Percentiles rank a stretch among this genome's conserved stretches.
phyloP scores from a whole-genome alignment of 2,113 vertebrate species.

The Tricholaema leucomelas region DNA sequence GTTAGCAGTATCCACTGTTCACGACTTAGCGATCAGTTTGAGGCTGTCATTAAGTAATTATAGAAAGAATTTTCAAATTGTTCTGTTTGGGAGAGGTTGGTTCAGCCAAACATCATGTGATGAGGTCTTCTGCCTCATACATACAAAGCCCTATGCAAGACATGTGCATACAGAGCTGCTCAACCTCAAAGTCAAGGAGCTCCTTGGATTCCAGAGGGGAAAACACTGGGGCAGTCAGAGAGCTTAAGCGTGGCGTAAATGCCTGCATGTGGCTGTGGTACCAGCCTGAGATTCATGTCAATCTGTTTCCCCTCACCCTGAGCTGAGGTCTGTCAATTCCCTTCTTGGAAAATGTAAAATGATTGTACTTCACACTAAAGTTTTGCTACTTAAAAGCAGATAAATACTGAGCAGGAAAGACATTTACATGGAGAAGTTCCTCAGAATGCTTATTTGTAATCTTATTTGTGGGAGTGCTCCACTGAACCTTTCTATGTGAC shows the following conservation, averaged over 20 bases:
- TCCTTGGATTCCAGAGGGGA: background rate
- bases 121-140: background rate
- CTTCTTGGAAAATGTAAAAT: background rate
- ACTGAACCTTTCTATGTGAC: background rate
- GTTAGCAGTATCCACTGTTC: background rate
- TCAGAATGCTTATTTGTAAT: background rate
- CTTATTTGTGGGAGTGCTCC: background rate
- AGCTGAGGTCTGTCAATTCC: background rate
- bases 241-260: rapidly evolving
- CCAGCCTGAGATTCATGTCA: rapidly evolving
- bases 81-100: background rate
- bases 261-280: rapidly evolving
- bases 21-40: background rate
- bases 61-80: background rate
- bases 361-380: background rate
- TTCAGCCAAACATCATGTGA: background rate
- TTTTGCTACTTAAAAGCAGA: background rate
- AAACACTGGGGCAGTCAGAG: background rate
- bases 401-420: background rate
- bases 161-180: background rate
- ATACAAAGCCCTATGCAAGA: background rate
- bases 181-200: background rate
- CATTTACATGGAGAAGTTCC: background rate
- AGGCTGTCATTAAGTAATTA: background rate
- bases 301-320: background rate